Percentiles rank a stretch among this genome's conserved stretches.
These are phyloP conservation scores for Agapornis canus DNA, from an alignment of 2,797 vertebrate genomes.

Conservation along the genomic window DNA sequence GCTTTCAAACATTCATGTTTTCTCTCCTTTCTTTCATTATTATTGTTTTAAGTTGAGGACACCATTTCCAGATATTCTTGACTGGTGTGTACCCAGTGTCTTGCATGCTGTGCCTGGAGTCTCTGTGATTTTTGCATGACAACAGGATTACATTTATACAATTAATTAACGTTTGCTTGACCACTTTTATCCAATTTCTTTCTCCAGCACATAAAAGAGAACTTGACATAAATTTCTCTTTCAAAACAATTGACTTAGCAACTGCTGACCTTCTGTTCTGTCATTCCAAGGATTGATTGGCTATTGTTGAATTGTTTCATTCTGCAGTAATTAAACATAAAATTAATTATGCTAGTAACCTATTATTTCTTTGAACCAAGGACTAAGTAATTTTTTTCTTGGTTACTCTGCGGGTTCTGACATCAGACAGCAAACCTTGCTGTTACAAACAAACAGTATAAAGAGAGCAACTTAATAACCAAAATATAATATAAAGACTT, in stretches of 20 bases:
- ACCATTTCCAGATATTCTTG: conserved; percentile 36
- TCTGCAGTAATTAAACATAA: conserved; percentile 85
- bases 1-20: neutral
- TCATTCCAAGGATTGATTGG: conserved; percentile 81
- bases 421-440: conserved; percentile 67
- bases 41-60: neutral
- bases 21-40: neutral
- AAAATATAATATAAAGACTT: conserved; percentile 78
- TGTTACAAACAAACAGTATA: conserved; percentile 73
- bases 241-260: conserved; percentile 86
- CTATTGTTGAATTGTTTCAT: conserved; percentile 85
- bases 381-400: conserved; percentile 80
- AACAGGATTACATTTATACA: conserved; percentile 78
- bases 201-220: conserved; percentile 81
- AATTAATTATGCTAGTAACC: conserved; percentile 85
- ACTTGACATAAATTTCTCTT: conserved; percentile 83
- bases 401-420: conserved; percentile 73
- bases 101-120: conserved; percentile 21
- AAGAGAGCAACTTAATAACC: conserved; percentile 76
- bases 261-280: conserved; percentile 85
- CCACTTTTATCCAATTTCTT: conserved; percentile 84
- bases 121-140: conserved; percentile 74
- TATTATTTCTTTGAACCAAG: conserved; percentile 83
- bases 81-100: neutral
- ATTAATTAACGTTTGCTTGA: conserved; percentile 83